These are phyloP conservation scores for Macrotis lagotis DNA, from an alignment of 2,113 vertebrate genomes.

Conservation along the genomic window DNA sequence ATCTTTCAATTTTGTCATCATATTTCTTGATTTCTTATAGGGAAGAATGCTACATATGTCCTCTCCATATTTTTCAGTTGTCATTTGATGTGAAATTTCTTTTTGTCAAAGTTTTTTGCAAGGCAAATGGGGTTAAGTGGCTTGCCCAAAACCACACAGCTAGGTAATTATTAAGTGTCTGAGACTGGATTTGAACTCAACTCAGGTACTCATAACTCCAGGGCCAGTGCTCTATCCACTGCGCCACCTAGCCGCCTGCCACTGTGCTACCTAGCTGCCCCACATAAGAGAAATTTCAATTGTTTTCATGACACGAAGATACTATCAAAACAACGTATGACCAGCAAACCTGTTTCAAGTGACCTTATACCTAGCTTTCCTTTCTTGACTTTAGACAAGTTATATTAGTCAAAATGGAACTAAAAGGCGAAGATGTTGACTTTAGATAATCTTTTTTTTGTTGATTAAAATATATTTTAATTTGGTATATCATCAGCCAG, in stretches of 20 bases:
- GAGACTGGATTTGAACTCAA: too few species aligned
- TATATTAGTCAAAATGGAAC: constrained; percentile 18
- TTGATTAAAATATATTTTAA: background rate
- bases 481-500: background rate
- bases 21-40: constrained; percentile 40
- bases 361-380: constrained; percentile 22
- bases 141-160: too few species aligned
- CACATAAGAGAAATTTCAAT: constrained; percentile 49
- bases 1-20: constrained; percentile 30
- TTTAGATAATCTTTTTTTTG: constrained; percentile 22
- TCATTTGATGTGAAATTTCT: constrained; percentile 20
- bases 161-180: too few species aligned
- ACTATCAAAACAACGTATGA: background rate
- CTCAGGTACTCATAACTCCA: too few species aligned
- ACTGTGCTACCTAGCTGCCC: too few species aligned
- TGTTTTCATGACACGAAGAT: constrained; percentile 33
- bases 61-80: constrained; percentile 54
- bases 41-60: constrained; percentile 32
- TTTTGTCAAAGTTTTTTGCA: too few species aligned
- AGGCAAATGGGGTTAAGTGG: too few species aligned
- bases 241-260: too few species aligned
- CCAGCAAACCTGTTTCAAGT: constrained; percentile 11
- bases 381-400: constrained; percentile 31
- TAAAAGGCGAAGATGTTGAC: background rate
- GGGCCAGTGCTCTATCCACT: too few species aligned